These are phyloP conservation scores for Pongo abelii DNA, from an alignment of 2,113 vertebrate genomes.

Conservation along the genomic window DNA sequence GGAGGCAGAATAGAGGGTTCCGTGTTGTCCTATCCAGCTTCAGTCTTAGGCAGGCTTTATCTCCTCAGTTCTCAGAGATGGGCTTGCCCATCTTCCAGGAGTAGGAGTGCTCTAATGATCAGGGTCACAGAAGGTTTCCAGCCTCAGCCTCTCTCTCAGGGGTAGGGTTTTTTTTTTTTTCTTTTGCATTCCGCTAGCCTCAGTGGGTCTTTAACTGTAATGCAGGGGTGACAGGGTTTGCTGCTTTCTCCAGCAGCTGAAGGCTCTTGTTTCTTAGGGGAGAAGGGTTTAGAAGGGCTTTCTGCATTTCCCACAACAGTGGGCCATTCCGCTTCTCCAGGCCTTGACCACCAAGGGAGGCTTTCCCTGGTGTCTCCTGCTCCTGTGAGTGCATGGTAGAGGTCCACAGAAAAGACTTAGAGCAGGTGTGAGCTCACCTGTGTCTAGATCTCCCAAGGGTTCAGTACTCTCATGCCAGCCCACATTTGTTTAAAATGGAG, in stretches of 20 bases:
- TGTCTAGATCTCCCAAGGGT: neutral
- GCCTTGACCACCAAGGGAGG: neutral
- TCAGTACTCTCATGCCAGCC: neutral
- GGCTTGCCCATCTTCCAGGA: neutral
- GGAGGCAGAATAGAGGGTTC: neutral
- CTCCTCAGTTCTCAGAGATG: neutral
- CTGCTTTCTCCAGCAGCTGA: neutral
- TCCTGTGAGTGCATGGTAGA: neutral
- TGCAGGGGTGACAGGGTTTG: neutral
- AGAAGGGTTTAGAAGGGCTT: neutral
- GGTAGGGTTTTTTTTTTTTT: neutral
- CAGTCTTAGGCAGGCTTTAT: neutral
- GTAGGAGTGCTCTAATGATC: neutral
- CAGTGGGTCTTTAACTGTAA: neutral
- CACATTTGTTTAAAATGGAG: neutral
- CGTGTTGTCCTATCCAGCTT: neutral
- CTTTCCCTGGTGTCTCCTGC: neutral
- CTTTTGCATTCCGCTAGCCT: neutral
- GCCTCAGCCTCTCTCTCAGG: neutral
- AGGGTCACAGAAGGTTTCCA: neutral
- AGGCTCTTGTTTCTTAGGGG: neutral
- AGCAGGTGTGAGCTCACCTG: neutral
- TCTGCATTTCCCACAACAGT: neutral
- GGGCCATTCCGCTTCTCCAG: neutral
- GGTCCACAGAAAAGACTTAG: neutral